Base-by-base conservation (phyloP, 2,888 invertebrate genomes). In the Noctua comes region DNA sequence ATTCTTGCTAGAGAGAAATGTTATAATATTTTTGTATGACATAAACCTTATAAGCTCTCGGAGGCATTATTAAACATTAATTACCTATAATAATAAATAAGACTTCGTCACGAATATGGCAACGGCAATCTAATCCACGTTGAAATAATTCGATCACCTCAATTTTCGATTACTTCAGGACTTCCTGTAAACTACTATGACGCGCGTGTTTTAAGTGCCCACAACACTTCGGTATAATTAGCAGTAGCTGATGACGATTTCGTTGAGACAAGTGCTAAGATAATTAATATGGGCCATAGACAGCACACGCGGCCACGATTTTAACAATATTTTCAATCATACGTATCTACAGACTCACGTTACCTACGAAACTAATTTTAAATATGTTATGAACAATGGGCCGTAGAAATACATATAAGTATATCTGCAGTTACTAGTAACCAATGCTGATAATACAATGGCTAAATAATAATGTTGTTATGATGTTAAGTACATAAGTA, bases 351-450 rank as follows among this genome's bases (percentile, higher is more conserved):
- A 64, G 40, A 57, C 36, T 59, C 18, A 16, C 54, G 40, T 71
- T 40, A 65, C 40, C 64, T 71, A 66, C 18, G 82, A 88, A 86
- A 85, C 85, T 79, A 87, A 90, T 90, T 90, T 88, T 76, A 90
- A 90, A 88, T 83, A 84, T 83, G n/a, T n/a, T 36, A 77, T 88
- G 89, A 92, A 95, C 95, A 95, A 95, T 95, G 88, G 95, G 94
- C 90, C 76, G 91, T 95, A 92, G 91, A 91, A 75, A 75, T 77
- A 83, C 86, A 57, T 85, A 90, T 90, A 89, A 89, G 90, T 86
- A 36, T 85, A 78, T 84, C 82, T 86, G 86, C 86, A 82, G 83
- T 81, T 78, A 76, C 51, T 82, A 68, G 57, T 68, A 77, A 75
- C 68, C 76, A 72, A 83, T 83, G 82, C 77, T 76, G 85, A 83